A percentile compares a stretch with the other conserved stretches of the same genome.
phyloP scores from a whole-genome alignment of 2,113 vertebrate genomes.

The Butorides virescens region DNA sequence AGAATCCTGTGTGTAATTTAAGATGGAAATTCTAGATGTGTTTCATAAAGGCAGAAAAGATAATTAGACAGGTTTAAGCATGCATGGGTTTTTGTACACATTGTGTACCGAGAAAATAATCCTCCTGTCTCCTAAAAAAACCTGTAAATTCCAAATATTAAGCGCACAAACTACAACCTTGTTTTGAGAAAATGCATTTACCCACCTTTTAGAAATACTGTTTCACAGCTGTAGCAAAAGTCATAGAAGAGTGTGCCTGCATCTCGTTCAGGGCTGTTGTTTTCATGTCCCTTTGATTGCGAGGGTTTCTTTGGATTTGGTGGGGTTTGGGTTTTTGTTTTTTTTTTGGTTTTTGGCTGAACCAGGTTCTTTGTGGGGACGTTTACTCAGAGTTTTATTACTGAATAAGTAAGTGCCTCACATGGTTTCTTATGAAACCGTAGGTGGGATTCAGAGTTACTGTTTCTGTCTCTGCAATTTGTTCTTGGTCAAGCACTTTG shows the following conservation, averaged over 20 bases:
- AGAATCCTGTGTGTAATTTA: background rate
- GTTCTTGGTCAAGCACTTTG: background rate
- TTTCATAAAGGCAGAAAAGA: conserved; percentile 8
- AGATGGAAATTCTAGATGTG: background rate
- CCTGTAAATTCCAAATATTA: background rate
- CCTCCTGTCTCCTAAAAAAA: background rate
- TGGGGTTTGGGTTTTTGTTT: too few species aligned
- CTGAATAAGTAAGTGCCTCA: accelerated
- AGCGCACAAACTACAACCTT: background rate
- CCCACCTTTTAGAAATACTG: background rate
- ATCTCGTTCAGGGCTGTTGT: background rate
- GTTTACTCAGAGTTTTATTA: background rate
- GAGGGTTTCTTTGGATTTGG: too few species aligned
- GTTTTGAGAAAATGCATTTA: background rate
- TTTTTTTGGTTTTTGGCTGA: background rate
- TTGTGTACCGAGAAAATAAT: background rate
- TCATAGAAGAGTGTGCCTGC: background rate
- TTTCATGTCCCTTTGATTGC: background rate
- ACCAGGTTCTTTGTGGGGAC: background rate
- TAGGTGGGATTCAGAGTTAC: background rate
- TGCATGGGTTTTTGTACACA: background rate
- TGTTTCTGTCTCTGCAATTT: background rate
- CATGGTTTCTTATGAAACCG: background rate
- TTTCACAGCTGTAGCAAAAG: background rate
- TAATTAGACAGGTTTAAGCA: conserved; percentile 22